These are phyloP conservation scores for Allacma fusca DNA, from an alignment of 2,888 invertebrate species.

Conservation along the genomic window DNA sequence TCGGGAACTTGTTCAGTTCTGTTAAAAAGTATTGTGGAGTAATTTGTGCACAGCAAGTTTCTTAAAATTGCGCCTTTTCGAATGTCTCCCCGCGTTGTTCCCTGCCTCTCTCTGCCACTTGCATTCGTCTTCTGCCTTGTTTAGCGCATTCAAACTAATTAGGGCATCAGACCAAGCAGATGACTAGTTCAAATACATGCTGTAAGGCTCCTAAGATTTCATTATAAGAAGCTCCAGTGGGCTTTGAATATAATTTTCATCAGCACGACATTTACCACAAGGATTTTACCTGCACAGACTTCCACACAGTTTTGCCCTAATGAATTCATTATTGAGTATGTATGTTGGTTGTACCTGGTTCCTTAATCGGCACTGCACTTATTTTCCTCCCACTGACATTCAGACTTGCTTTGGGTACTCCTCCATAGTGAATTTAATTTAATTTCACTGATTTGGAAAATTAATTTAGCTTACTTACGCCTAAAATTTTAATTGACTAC, in stretches of 20 bases:
- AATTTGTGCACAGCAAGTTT: too few species aligned
- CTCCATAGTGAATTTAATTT: neutral
- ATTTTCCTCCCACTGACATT: too few species aligned
- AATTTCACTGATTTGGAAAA: neutral
- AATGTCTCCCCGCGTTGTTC: neutral
- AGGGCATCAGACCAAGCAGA: neutral
- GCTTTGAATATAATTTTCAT: too few species aligned
- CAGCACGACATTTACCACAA: too few species aligned
- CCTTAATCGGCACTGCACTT: too few species aligned
- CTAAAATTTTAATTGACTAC: too few species aligned
- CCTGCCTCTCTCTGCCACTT: neutral
- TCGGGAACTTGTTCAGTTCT: neutral
- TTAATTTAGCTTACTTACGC: neutral
- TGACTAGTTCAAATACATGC: neutral
- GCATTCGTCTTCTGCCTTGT: constrained; percentile 18
- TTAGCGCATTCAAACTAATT: constrained; percentile 4
- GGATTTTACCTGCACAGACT: too few species aligned
- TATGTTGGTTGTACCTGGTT: too few species aligned
- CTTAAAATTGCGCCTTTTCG: neutral
- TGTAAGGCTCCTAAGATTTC: neutral
- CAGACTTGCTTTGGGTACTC: neutral
- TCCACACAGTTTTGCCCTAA: too few species aligned
- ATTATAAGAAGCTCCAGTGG: neutral
- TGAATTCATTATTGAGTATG: too few species aligned
- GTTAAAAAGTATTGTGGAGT: neutral